A percentile compares a stretch with the other conserved stretches of the same genome.
phyloP scores from a whole-genome alignment of 2,888 invertebrate genomes.

The Erebia aethiops region DNA sequence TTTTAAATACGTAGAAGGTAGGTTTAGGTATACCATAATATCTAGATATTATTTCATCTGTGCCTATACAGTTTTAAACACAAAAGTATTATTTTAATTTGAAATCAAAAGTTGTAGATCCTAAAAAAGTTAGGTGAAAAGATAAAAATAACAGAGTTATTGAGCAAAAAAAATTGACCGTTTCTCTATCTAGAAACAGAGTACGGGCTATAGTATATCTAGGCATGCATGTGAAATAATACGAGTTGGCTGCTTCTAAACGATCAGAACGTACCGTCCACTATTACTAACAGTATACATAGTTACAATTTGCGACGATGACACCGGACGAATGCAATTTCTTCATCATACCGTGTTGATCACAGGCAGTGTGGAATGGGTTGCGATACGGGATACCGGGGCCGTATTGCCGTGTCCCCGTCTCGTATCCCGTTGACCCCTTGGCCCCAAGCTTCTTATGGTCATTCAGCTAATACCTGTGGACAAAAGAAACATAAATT shows the following conservation, averaged over 20 bases:
- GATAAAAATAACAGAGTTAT: too few species aligned
- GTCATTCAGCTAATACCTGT: constrained; percentile 58
- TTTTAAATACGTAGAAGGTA: too few species aligned
- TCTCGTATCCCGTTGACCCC: constrained; percentile 38
- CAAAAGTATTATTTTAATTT: too few species aligned
- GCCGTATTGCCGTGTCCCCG: constrained; percentile 23
- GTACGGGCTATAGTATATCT: too few species aligned
- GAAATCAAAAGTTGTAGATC: too few species aligned
- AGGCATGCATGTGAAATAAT: not conserved
- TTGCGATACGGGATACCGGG: constrained; percentile 52
- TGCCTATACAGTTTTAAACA: too few species aligned
- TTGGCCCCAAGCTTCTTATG: constrained; percentile 35
- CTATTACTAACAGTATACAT: constrained; percentile 41
- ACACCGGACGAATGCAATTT: constrained; percentile 76
- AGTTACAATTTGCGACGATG: constrained; percentile 64
- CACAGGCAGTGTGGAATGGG: constrained; percentile 76
- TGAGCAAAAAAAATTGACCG: too few species aligned
- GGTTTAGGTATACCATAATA: too few species aligned
- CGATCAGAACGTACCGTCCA: constrained; percentile 1
- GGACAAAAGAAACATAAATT: constrained; percentile 49
- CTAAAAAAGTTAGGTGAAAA: too few species aligned
- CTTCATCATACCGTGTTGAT: constrained; percentile 68
- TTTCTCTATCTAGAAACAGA: too few species aligned
- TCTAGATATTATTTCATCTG: too few species aligned
- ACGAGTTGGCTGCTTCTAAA: constrained; percentile 12